phyloP scores from a whole-genome alignment of 1,140 invertebrate genomes.

The Pogonognathellus flavescens region DNA sequence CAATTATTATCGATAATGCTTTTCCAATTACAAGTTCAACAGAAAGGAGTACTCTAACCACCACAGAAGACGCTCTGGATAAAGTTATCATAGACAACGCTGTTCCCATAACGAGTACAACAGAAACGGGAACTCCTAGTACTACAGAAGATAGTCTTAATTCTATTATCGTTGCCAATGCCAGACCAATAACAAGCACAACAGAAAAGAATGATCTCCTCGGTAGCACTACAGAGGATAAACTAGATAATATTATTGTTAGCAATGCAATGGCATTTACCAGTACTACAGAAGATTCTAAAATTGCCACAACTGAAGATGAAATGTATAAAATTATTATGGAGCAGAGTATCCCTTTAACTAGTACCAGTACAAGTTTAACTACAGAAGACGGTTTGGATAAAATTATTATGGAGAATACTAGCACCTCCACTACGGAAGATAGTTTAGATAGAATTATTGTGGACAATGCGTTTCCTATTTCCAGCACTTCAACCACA shows the following conservation, averaged over 20 bases:
- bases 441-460: not conserved
- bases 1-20: not conserved
- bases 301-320: not conserved
- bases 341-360: too few species aligned
- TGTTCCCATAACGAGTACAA: not conserved
- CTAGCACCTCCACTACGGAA: not conserved
- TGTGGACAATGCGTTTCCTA: not conserved
- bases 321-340: not conserved
- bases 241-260: too few species aligned
- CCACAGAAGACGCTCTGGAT: not conserved
- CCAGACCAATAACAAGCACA: not conserved
- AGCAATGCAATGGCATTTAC: not conserved
- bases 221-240: not conserved
- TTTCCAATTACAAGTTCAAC: not conserved
- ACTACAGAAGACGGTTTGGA: too few species aligned
- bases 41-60: too few species aligned
- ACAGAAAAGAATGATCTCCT: not conserved
- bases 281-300: not conserved
- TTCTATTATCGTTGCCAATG: not conserved
- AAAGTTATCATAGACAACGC: not conserved
- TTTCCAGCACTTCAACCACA: too few species aligned
- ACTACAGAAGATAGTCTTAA: not conserved
- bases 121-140: not conserved
- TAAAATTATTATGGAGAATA: too few species aligned
- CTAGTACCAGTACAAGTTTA: too few species aligned